phyloP scores from a whole-genome alignment of 2,888 invertebrate species.

The Platycnemis pennipes region DNA sequence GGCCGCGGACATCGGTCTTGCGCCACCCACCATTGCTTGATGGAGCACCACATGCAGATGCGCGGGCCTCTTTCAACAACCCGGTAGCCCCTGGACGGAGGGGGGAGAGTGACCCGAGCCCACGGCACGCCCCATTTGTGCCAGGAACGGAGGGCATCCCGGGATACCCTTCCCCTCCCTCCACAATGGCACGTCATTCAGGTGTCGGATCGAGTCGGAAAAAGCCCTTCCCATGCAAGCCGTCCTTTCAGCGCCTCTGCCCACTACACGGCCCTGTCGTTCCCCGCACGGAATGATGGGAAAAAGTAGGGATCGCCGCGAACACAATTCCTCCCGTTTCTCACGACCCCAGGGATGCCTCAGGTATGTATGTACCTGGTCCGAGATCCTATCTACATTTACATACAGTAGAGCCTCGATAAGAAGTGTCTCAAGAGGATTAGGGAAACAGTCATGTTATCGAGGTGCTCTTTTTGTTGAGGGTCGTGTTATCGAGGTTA shows the following conservation, averaged over 20 bases:
- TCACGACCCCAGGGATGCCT: not conserved
- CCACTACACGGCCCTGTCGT: not conserved
- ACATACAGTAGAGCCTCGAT: no score
- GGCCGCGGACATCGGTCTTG: not conserved
- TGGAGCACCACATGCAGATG: not conserved
- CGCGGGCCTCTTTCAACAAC: not conserved
- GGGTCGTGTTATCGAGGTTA: no score
- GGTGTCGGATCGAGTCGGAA: constrained; percentile 2
- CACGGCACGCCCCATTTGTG: not conserved
- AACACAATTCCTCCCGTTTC: not conserved
- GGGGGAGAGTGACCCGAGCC: not conserved
- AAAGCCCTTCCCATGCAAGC: not conserved
- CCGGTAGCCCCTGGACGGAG: not conserved
- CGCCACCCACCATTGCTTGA: not conserved
- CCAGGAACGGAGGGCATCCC: not conserved
- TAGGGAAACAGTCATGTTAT: no score
- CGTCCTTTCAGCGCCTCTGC: constrained; percentile 29
- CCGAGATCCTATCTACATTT: not conserved
- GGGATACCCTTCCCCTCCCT: not conserved
- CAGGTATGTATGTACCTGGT: not conserved
- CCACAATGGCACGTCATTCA: constrained; percentile 3
- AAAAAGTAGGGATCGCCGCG: not conserved
- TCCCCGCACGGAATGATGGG: not conserved
- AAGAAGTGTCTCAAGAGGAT: no score
- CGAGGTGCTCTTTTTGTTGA: no score